Evolutionary conservation across 2,113 vertebrate genomes (phyloP).

Genomic region (Cyanistes caeruleus): DNA sequence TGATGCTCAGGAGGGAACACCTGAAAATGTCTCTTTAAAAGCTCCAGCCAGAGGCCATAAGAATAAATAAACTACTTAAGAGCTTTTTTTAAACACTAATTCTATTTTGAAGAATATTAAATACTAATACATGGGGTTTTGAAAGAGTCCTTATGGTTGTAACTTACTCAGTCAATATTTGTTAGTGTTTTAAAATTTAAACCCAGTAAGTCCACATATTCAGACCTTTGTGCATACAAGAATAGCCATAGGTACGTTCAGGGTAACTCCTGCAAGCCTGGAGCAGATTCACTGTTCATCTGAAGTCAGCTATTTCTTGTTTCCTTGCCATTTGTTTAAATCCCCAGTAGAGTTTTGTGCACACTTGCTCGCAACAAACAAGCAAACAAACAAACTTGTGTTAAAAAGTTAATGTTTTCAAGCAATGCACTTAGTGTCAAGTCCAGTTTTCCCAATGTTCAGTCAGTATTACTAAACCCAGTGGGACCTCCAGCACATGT

Average conservation of each 20-base stretch:
- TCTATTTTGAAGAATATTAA: neutral
- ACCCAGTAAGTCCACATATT: neutral
- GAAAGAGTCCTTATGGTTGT: neutral
- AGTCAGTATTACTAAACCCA: neutral
- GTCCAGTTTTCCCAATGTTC: neutral
- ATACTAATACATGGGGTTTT: neutral
- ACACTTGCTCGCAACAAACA: neutral
- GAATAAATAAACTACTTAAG: neutral
- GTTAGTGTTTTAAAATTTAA: neutral
- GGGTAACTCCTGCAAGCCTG: neutral
- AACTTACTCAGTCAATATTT: neutral
- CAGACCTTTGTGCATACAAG: neutral
- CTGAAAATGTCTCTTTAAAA: neutral
- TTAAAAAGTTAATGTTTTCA: neutral
- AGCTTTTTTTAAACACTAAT: neutral
- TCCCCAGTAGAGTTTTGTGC: neutral
- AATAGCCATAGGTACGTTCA: neutral
- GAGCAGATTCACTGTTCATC: neutral
- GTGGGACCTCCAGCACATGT: neutral
- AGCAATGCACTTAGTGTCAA: neutral
- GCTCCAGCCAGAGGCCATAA: neutral
- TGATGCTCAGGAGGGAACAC: neutral
- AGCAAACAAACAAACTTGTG: neutral
- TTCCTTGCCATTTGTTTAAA: neutral
- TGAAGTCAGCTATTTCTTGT: neutral